Percentiles rank a stretch among this genome's conserved stretches.
Evolutionary conservation across 2,888 invertebrate genomes (phyloP).

Genomic region (Luperina testacea): DNA sequence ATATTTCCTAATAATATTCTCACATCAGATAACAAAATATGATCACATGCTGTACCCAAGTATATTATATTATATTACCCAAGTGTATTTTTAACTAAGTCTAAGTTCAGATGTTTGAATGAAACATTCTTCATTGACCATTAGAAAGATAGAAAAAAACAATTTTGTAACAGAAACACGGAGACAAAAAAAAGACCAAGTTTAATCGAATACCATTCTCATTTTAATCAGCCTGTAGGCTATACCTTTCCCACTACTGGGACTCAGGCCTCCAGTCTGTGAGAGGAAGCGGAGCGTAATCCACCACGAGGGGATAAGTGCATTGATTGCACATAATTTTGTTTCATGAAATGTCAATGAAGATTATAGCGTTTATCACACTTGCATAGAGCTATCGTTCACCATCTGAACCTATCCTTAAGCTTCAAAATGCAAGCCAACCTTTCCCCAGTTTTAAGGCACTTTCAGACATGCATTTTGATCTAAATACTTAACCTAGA

Average conservation of each 20-base stretch:
- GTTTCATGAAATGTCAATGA: not conserved
- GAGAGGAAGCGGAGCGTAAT: not conserved
- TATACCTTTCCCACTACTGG: too few species aligned
- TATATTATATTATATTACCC: too few species aligned
- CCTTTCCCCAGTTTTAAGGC: conserved; percentile 1
- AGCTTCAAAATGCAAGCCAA: conserved; percentile 43
- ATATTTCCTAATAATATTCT: not conserved
- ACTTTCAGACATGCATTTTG: conserved; percentile 50
- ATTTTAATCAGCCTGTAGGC: not conserved
- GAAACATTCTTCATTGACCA: not conserved
- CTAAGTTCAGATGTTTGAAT: conserved; percentile 22
- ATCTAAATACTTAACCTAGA: not conserved
- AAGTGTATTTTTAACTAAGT: not conserved
- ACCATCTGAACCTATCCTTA: conserved; percentile 22
- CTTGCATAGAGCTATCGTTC: not conserved
- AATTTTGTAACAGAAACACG: not conserved
- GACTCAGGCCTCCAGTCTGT: too few species aligned
- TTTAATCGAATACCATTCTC: not conserved
- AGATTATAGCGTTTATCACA: not conserved
- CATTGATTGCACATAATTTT: too few species aligned
- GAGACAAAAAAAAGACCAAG: too few species aligned
- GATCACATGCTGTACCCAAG: conserved; percentile 41
- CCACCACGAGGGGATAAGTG: too few species aligned
- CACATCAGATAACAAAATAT: not conserved
- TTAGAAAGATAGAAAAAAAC: not conserved